Conservation (phyloP, 2,888 invertebrate species). For the Mythimna loreyi region DNA sequence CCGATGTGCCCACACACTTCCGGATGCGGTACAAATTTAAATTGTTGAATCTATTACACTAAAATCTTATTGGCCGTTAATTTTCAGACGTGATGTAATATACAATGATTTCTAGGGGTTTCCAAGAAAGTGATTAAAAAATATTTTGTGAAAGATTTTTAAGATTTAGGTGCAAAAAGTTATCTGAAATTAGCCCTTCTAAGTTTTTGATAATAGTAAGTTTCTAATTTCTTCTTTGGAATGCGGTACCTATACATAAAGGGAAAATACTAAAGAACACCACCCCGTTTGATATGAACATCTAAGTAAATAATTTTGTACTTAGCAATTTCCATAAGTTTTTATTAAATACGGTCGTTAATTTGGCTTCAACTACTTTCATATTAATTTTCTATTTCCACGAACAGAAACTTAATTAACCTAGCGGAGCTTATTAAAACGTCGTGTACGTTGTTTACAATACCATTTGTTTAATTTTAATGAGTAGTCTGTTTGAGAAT, state of each 20-base stretch:
- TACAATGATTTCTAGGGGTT: conserved; percentile 22
- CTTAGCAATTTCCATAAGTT: background rate
- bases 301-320: background rate
- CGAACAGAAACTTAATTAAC: conserved; percentile 30
- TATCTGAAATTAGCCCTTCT: background rate
- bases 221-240: background rate
- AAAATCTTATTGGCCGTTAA: conserved; percentile 71
- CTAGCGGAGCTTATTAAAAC: conserved; percentile 27
- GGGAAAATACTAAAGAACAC: background rate
- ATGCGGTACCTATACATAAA: background rate
- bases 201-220: background rate
- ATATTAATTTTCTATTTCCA: conserved; percentile 31
- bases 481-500: conserved; percentile 59
- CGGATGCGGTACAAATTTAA: conserved; percentile 79
- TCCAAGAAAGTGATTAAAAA: conserved; percentile 18
- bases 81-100: conserved; percentile 62
- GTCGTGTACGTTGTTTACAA: conserved; percentile 30
- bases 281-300: background rate
- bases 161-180: background rate
- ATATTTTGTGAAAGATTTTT: conserved; percentile 25
- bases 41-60: conserved; percentile 69
- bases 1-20: conserved; percentile 84
- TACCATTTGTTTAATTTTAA: conserved; percentile 65
- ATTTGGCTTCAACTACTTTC: conserved; percentile 10
- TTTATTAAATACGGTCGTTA: conserved; percentile 22